phyloP scores from a whole-genome alignment of 1,140 invertebrate species.

The Fopius arisanus region DNA sequence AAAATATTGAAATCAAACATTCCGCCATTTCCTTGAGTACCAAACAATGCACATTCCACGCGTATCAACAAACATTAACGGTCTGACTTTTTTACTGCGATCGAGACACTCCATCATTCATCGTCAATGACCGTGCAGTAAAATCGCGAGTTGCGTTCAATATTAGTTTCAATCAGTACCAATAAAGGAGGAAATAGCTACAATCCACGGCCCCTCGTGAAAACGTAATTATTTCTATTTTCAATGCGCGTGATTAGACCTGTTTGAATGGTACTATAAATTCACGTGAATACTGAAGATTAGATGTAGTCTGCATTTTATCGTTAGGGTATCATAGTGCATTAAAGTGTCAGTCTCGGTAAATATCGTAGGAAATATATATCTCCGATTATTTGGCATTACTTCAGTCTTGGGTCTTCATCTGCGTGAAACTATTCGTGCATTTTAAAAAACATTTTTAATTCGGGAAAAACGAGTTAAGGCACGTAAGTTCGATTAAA shows the following conservation, averaged over 20 bases:
- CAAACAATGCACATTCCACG: not conserved
- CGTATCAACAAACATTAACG: not conserved
- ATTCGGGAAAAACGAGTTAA: no score
- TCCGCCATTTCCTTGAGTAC: no score
- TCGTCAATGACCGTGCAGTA: not conserved
- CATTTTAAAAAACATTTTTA: no score
- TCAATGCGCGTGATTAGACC: not conserved
- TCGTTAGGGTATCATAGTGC: not conserved
- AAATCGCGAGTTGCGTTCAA: not conserved
- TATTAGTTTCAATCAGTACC: constrained; percentile 29
- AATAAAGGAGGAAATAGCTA: constrained; percentile 25
- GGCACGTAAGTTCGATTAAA: not conserved
- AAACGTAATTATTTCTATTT: not conserved
- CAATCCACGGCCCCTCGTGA: not conserved
- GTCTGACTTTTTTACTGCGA: not conserved
- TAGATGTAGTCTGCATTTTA: not conserved
- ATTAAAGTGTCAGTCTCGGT: not conserved
- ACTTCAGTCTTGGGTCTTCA: no score
- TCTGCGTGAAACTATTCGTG: no score
- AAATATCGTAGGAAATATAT: not conserved
- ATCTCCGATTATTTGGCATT: no score
- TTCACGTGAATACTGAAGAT: constrained; percentile 6
- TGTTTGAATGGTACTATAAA: constrained; percentile 18
- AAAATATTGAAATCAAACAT: no score
- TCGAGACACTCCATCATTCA: not conserved